A percentile compares a stretch with the other conserved stretches of the same genome.
phyloP scores from a whole-genome alignment of 1,140 invertebrate species.

The Drosophila pectinifera region DNA sequence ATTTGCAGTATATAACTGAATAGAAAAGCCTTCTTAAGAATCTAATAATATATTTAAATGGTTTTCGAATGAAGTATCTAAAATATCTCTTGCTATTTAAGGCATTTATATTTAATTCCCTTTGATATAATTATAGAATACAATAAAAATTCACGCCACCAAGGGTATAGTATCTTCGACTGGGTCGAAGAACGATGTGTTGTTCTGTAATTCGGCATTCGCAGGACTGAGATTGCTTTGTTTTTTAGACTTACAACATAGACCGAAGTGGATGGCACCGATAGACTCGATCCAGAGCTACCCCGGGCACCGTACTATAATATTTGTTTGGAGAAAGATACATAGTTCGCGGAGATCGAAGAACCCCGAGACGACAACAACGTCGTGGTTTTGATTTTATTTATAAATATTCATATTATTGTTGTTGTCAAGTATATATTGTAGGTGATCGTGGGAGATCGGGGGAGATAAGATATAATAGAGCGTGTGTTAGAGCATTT shows the following conservation, averaged over 20 bases:
- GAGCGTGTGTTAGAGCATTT: constrained; percentile 75
- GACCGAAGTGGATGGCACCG: constrained; percentile 89
- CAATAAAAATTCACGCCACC: constrained; percentile 2
- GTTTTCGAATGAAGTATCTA: neutral
- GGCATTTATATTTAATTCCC: no score
- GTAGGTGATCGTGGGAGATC: constrained; percentile 48
- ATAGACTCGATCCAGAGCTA: constrained; percentile 90
- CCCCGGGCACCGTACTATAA: constrained; percentile 85
- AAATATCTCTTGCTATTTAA: neutral
- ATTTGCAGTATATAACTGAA: no score
- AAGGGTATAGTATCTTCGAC: constrained; percentile 41
- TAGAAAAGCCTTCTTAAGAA: no score
- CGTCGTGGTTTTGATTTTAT: constrained; percentile 6
- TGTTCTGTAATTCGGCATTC: constrained; percentile 26
- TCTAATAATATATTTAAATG: neutral
- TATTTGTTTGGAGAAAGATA: constrained; percentile 7
- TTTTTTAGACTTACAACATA: constrained; percentile 87
- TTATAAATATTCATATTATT: constrained; percentile 1
- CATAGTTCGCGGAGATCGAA: constrained; percentile 17
- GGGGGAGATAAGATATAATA: constrained; percentile 74
- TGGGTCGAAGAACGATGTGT: constrained; percentile 17
- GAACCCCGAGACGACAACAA: constrained; percentile 23
- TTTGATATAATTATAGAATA: no score
- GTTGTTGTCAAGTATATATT: constrained; percentile 26
- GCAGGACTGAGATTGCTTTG: constrained; percentile 42